A percentile compares a stretch with the other conserved stretches of the same genome.
Conservation (phyloP, 2,113 vertebrate genomes). For the Gambusia affinis region DNA sequence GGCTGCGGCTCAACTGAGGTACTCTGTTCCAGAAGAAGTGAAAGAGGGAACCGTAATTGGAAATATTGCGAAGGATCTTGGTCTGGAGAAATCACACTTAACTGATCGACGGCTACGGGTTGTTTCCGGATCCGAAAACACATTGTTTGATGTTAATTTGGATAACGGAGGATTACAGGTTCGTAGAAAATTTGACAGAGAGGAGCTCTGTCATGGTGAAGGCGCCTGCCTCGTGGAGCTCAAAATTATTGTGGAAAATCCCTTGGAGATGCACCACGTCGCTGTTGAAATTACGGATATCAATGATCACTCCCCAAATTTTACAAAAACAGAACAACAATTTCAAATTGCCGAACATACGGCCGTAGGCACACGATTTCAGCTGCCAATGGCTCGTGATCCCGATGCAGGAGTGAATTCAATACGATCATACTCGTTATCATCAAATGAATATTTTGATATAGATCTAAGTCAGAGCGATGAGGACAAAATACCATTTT, state of each 20-base stretch:
- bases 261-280: conserved; percentile 74
- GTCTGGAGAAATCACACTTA: conserved; percentile 58
- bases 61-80: conserved; percentile 76
- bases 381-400: conserved; percentile 79
- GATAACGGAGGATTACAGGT: conserved; percentile 68
- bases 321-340: conserved; percentile 65
- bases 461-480: conserved; percentile 55
- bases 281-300: conserved; percentile 74
- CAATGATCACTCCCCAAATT: conserved; percentile 78
- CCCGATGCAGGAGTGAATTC: conserved; percentile 79
- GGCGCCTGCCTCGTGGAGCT: conserved; percentile 65
- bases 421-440: conserved; percentile 74
- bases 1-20: conserved; percentile 61
- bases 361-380: conserved; percentile 72
- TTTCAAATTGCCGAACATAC: conserved; percentile 73
- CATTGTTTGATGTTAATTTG: conserved; percentile 64
- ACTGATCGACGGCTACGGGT: conserved; percentile 66
- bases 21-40: conserved; percentile 72
- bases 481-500: conserved; percentile 64
- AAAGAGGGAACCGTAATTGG: conserved; percentile 59
- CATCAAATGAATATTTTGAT: conserved; percentile 68
- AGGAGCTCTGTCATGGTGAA: conserved; percentile 65
- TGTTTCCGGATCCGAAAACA: conserved; percentile 41
- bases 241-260: conserved; percentile 75
- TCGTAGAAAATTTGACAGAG: conserved; percentile 67